These are phyloP conservation scores for Drosophila mayri DNA, from an alignment of 1,140 invertebrate species.

Conservation along the genomic window DNA sequence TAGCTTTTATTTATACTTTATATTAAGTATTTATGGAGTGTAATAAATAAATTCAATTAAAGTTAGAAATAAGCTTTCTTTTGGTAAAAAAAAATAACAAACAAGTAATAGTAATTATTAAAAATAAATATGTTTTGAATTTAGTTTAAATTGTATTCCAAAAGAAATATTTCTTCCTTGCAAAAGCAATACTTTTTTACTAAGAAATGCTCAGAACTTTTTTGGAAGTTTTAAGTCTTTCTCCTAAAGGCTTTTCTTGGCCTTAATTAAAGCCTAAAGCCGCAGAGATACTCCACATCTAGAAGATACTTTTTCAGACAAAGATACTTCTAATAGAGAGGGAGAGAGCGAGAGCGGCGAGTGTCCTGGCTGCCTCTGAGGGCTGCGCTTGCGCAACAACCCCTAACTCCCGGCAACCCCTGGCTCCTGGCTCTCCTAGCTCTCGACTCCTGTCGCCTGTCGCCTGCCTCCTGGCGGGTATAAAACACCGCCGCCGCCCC, in stretches of 20 bases:
- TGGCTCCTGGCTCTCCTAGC: background rate
- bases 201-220: background rate
- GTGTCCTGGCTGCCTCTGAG: constrained; percentile 8
- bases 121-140: background rate
- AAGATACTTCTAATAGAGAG: constrained; percentile 7
- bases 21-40: background rate
- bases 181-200: background rate
- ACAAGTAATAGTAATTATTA: background rate
- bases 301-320: background rate
- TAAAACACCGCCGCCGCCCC: constrained; percentile 58
- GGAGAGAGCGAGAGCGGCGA: background rate
- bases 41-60: background rate
- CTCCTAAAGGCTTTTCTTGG: background rate
- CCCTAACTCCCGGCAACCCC: constrained; percentile 39
- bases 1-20: too few relatives aligned
- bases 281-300: background rate
- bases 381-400: constrained; percentile 78
- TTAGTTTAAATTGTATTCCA: background rate
- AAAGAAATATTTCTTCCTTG: background rate
- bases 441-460: background rate
- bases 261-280: background rate
- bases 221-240: background rate
- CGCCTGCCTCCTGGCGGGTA: constrained; percentile 37
- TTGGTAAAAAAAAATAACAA: background rate
- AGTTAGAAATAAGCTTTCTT: background rate